Evolutionary conservation across 2,113 vertebrate genomes (phyloP), one percentile per base, ranked within the genome.

Genomic region (Apus apus): DNA sequence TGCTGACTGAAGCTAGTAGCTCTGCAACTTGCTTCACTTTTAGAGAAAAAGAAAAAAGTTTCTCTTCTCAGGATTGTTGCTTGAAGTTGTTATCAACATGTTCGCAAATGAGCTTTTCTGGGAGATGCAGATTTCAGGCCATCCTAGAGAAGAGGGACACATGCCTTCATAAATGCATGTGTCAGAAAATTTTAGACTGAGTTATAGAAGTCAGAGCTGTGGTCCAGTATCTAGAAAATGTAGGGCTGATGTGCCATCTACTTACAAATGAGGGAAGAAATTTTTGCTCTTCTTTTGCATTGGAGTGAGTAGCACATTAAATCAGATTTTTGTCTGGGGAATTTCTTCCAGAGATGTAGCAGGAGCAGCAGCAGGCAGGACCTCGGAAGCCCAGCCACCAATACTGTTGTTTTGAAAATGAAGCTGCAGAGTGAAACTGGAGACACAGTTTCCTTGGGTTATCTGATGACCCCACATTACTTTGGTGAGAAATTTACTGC

Each of bases 391-490:
- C 38, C 8, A 17, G 25, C 61, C 51, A 50, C 48, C 45, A 61
- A 11, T 27, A 11, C 58, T 76, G 46, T 12, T 87, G 51, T 66
- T 77, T 72, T 67, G 92, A 81, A 93, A 92, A 67, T 8, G 82
- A 90, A 79, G 66, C 82, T 84, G 32, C 32, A 21, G 71, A 46
- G 38, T 71, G 92, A 94, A 93, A 88, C 48, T 60, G 74, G 70
- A 96, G 82, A 75, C 72, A 36, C 29, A 32, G 38, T 85, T 94
- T 90, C 80, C 84, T 90, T 80, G 64, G 64, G 90, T 93, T 90
- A 89, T 82, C 74, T 87, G 89, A 96, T 87, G 89, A 96, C 77
- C 87, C 27, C 62, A 20, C 38, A 3, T 30, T 78, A 73, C 87
- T 76, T 36, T 53, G 40, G 56, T 73, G 79, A 92, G 85, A 94